Evolutionary conservation across 2,113 vertebrate species (phyloP), one percentile per base, ranked within the genome.

Genomic region (Todiramphus chloris): DNA sequence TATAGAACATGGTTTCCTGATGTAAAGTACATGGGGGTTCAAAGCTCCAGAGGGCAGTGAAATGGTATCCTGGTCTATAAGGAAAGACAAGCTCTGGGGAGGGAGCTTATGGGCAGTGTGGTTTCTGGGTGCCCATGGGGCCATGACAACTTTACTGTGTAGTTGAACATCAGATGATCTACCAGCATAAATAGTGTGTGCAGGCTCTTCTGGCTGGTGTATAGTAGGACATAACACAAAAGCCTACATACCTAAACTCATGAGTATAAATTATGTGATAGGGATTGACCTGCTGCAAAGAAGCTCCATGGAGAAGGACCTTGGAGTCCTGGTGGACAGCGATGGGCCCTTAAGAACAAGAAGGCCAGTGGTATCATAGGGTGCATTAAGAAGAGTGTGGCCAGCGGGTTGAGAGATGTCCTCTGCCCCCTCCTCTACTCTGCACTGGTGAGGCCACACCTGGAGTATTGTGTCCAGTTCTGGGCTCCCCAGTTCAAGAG

Each of bases 11-110:
- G 8, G 5, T 74, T 91, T 87, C 73, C 27, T 67, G 30, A 39
- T 10, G 20, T 5, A 35, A 53, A 48, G 39, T 77, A 39, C 1
- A 16, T 53, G 20, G 66, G 37, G 4, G 14, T 81, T 50, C 39
- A 15, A 7, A 64, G 6, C 14, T 18, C 7, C 5, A 1, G 9
- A 31, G 30, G 1, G 4, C 3, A 2, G 3, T 77, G 39, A 16
- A 44, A 13, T 20, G 35, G 13, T 2, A 21, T 58, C 9, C 51
- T 37, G 66, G 44, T 9, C 30, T 20, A 5, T 0, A 1, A 46
- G 19, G 2, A 18, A 4, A 18, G 28, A 11, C 12, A 13, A 48
- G 3, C 10, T 60, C 18, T 8, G 3, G 6, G n/a, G 23, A 58
- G 24, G n/a, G 5, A 35, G 33, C 3, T 3, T 4, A 59, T 24